Percentiles rank a stretch among this genome's conserved stretches.
phyloP scores from a whole-genome alignment of 2,113 vertebrate species.

The Bucco capensis region DNA sequence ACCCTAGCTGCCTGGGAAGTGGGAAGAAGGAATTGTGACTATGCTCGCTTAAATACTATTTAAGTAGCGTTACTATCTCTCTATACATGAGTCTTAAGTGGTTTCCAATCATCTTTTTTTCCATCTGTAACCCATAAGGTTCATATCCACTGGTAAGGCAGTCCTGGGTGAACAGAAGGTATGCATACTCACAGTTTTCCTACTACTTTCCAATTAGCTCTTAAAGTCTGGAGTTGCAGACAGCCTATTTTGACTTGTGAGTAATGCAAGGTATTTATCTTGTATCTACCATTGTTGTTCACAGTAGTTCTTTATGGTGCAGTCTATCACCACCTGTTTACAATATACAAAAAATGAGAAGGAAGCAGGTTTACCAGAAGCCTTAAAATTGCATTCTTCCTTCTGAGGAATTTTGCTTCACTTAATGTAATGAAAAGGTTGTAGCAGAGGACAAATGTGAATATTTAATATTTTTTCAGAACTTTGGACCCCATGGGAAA shows the following conservation, averaged over 20 bases:
- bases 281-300: neutral
- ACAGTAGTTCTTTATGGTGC: neutral
- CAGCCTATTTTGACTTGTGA: neutral
- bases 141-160: neutral
- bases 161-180: neutral
- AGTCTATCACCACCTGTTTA: neutral
- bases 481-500: slow-evolving; percentile 56
- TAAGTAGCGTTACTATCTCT: neutral
- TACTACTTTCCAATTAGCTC: neutral
- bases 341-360: neutral
- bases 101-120: neutral
- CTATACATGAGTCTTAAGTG: neutral
- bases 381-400: neutral
- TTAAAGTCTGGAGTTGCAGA: neutral
- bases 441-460: neutral
- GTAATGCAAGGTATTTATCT: neutral
- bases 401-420: neutral
- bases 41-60: neutral
- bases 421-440: neutral
- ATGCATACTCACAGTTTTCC: neutral
- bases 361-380: neutral
- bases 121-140: neutral
- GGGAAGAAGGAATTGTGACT: neutral
- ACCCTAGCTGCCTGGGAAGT: neutral
- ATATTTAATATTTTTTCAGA: neutral